Base-by-base conservation (phyloP, 2,113 vertebrate genomes). In the Heptranchias perlo region DNA sequence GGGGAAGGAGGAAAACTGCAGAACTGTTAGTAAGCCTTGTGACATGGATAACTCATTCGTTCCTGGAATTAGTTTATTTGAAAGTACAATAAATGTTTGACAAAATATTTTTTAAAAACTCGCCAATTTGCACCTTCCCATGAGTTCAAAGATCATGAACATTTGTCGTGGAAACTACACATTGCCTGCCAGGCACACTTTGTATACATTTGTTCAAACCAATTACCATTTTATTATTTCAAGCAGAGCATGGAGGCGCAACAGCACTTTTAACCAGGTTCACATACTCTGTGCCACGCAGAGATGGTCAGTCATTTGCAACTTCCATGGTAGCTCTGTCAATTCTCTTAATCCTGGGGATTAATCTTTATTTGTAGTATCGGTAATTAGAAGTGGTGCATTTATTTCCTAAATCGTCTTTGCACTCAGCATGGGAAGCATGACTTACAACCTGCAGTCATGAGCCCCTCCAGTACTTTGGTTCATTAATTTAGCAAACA, bases 141-240 rank as follows among this genome's bases (percentile, higher is more conserved):
- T 28, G 52, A 52, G 65, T 73, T 69, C n/a, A 95, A 95, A 31
- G 94, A 95, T 52, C 65, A 52, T 69, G 44, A 69, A 52, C 93
- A 69, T 95, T 95, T 52, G 23, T 14, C 1, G 47, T 47, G 23
- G 64, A 52, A 95, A 95, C 25, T 69, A 69, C 64, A 65, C 35
- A 65, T 16, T 95, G 44, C 64, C 94, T 31, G 16, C 94, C 1
- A 95, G 65, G 94, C 65, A 52, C 28, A 35, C 25, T 47, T 44
- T 16, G 94, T 49, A 52, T 95, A 28, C 44, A 52, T 95, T 95
- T 95, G 94, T 73, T 95, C 44, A 95, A 95, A 95, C 44, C 65
- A 95, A 69, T 94, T 94, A 67, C 25, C 10, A 21, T 64, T 95
- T 95, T 95, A 69, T 95, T 65, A 67, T 95, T 95, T 11, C 31